Evolutionary conservation across 2,888 invertebrate species (phyloP).

Genomic region (Brachypterus glaber): DNA sequence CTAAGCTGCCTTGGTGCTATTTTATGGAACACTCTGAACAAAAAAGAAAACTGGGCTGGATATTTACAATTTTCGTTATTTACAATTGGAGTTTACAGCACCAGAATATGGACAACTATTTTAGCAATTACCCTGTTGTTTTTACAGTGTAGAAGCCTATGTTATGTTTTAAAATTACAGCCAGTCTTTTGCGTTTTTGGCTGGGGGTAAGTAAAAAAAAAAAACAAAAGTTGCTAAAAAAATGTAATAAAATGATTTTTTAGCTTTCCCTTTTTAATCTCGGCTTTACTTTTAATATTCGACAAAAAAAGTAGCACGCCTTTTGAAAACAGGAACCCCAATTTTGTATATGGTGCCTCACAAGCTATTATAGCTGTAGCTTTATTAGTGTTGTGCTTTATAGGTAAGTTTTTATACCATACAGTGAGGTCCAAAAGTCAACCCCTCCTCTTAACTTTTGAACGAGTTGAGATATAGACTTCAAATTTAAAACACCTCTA

Average conservation of each 20-base stretch:
- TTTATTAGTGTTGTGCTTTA: slow-evolving; percentile 66
- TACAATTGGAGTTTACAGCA: slow-evolving; percentile 68
- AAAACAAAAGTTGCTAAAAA: slow-evolving; percentile 36
- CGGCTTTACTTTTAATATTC: slow-evolving; percentile 52
- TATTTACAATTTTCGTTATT: slow-evolving; percentile 69
- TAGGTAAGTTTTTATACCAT: slow-evolving; percentile 59
- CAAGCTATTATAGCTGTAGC: slow-evolving; percentile 71
- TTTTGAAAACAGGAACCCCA: slow-evolving; percentile 57
- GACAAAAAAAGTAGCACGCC: slow-evolving; percentile 40
- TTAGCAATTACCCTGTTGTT: slow-evolving; percentile 73
- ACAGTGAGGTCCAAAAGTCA: too few relatives aligned
- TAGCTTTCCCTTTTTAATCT: slow-evolving; percentile 59
- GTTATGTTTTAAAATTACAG: slow-evolving; percentile 69
- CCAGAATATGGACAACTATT: slow-evolving; percentile 77
- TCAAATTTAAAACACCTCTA: slow-evolving; percentile 1
- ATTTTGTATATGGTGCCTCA: slow-evolving; percentile 66
- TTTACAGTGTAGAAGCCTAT: slow-evolving; percentile 72
- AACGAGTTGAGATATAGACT: too few relatives aligned
- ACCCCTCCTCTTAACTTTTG: too few relatives aligned
- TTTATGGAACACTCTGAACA: slow-evolving; percentile 56
- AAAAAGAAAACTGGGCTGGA: slow-evolving; percentile 50
- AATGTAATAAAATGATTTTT: slow-evolving; percentile 26
- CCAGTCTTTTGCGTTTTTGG: slow-evolving; percentile 54
- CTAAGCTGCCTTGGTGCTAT: slow-evolving; percentile 64
- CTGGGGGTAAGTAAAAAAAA: slow-evolving; percentile 44